These are phyloP conservation scores for Drosophila saltans DNA, from an alignment of 1,140 invertebrate genomes.

Conservation along the genomic window DNA sequence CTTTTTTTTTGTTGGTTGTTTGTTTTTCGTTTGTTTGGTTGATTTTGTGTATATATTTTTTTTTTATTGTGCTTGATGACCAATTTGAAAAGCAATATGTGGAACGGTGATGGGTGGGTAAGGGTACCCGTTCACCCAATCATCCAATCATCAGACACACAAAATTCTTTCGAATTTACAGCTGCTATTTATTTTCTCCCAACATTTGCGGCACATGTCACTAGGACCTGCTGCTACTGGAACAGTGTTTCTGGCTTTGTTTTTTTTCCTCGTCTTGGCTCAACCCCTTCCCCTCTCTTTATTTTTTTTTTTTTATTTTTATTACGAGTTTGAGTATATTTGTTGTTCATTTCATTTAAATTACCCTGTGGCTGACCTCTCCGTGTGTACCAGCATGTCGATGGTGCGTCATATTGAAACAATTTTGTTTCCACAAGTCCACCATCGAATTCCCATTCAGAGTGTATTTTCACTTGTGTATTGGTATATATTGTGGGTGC, in stretches of 20 bases:
- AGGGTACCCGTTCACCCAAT: background rate
- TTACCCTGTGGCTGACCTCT: slow-evolving; percentile 79
- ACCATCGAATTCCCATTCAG: slow-evolving; percentile 71
- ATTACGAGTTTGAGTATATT: slow-evolving; percentile 64
- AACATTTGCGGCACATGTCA: slow-evolving; percentile 75
- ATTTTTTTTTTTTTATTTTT: slow-evolving; percentile 31
- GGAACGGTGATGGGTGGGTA: background rate
- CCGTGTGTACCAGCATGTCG: slow-evolving; percentile 69
- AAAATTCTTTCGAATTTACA: slow-evolving; percentile 62
- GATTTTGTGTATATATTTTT: slow-evolving; percentile 13
- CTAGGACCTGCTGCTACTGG: slow-evolving; percentile 23
- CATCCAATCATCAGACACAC: slow-evolving; percentile 45
- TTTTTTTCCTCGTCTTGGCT: slow-evolving; percentile 4
- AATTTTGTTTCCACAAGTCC: slow-evolving; percentile 55
- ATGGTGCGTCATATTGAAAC: slow-evolving; percentile 71
- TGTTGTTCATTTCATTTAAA: slow-evolving; percentile 82
- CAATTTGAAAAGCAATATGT: slow-evolving; percentile 78
- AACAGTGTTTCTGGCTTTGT: slow-evolving; percentile 26
- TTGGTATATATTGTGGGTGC: slow-evolving; percentile 57
- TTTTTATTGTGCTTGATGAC: slow-evolving; percentile 72
- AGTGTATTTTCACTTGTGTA: slow-evolving; percentile 36
- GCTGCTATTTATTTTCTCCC: slow-evolving; percentile 69
- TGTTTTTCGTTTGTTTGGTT: slow-evolving; percentile 14
- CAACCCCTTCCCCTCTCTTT: background rate
- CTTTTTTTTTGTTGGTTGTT: background rate